A percentile compares a stretch with the other conserved stretches of the same genome.
Conservation (phyloP, 2,797 vertebrate species). For the Novumbra hubbsi region DNA sequence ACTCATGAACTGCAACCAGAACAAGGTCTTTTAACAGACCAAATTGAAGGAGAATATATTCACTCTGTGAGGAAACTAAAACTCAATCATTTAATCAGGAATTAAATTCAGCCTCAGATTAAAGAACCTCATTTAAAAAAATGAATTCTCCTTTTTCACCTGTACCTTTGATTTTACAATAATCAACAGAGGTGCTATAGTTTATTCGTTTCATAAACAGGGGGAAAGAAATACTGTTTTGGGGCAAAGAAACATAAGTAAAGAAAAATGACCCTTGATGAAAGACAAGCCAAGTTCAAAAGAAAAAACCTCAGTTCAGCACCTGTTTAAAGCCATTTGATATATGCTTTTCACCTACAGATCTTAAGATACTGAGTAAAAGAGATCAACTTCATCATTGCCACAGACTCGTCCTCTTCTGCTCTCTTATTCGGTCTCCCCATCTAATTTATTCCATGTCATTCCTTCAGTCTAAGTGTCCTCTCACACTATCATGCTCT, state of each 20-base stretch:
- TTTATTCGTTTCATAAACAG: slow-evolving; percentile 16
- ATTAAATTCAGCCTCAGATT: slow-evolving; percentile 24
- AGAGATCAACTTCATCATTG: background rate
- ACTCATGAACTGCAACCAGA: slow-evolving; percentile 34
- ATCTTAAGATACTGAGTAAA: background rate
- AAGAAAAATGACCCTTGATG: background rate
- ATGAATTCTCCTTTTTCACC: slow-evolving; percentile 24
- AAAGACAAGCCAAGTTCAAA: background rate
- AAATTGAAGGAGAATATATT: background rate
- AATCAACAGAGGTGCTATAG: slow-evolving; percentile 3
- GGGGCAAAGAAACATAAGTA: background rate
- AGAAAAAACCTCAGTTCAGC: background rate
- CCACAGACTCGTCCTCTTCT: slow-evolving; percentile 28
- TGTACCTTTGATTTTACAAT: slow-evolving; percentile 6
- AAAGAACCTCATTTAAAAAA: slow-evolving; percentile 29
- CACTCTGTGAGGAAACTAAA: slow-evolving; percentile 9
- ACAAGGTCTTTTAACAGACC: slow-evolving; percentile 25
- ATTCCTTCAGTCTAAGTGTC: slow-evolving; percentile 36
- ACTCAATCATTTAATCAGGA: too few relatives aligned
- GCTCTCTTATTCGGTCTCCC: background rate
- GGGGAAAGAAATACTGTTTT: background rate
- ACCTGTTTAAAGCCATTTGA: background rate
- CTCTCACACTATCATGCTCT: slow-evolving; percentile 51
- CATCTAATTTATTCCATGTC: slow-evolving; percentile 25
- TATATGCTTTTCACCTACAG: background rate